phyloP scores from a whole-genome alignment of 2,797 vertebrate species.

The Threskiornis aethiopicus region DNA sequence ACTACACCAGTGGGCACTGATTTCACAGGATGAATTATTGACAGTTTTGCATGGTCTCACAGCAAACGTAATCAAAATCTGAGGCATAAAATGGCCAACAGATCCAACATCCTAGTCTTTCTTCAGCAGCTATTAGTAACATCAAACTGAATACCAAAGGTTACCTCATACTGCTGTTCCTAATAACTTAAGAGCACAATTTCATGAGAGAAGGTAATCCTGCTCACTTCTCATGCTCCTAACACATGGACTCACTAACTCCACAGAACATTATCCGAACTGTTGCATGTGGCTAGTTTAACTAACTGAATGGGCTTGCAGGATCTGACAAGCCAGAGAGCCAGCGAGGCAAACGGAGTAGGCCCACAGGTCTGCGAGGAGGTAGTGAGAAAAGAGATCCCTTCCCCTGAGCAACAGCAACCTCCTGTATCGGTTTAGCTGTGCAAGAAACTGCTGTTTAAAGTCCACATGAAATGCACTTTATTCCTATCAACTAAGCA shows the following conservation, averaged over 20 bases:
- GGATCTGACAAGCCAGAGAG: neutral
- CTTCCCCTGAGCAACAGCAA: neutral
- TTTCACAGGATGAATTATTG: neutral
- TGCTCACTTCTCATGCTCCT: neutral
- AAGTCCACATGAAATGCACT: neutral
- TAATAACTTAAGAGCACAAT: neutral
- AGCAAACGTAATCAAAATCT: neutral
- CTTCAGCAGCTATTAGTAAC: neutral
- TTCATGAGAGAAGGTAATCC: neutral
- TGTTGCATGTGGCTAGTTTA: neutral
- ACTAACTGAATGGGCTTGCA: neutral
- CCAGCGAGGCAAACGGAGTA: neutral
- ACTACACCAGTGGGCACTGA: neutral
- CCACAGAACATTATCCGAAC: neutral
- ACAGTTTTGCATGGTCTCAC: neutral
- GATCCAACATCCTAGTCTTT: neutral
- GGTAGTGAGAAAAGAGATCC: neutral
- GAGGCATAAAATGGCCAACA: neutral
- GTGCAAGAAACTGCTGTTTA: neutral
- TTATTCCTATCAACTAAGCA: neutral
- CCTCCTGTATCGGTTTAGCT: neutral
- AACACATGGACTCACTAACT: neutral
- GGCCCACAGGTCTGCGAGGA: fast-evolving
- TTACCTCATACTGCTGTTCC: neutral
- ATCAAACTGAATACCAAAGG: neutral